Conservation (phyloP, 2,888 invertebrate genomes). For the Sinodicranocentrus sp. region DNA sequence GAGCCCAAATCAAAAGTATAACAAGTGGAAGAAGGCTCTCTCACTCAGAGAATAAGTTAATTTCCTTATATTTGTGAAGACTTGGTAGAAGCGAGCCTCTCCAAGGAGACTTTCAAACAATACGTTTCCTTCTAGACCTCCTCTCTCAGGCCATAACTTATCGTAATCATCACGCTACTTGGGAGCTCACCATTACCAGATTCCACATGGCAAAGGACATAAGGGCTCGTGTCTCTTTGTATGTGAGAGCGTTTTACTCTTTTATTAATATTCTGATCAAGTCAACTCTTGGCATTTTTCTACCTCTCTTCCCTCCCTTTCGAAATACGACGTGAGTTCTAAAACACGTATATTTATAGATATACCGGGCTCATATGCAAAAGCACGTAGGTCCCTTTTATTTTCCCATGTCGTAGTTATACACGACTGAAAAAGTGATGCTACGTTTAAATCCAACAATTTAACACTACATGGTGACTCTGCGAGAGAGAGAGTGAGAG, state of each 20-base stretch:
- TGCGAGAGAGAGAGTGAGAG: constrained; percentile 6
- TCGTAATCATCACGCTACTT: constrained; percentile 37
- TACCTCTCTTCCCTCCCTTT: constrained; percentile 21
- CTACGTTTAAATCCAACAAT: constrained; percentile 63
- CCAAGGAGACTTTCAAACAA: no score
- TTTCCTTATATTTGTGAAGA: no score
- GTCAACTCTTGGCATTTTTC: constrained; percentile 65
- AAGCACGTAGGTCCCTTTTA: not conserved
- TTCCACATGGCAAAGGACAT: constrained; percentile 51
- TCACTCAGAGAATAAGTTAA: no score
- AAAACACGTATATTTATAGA: no score
- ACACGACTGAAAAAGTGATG: no score
- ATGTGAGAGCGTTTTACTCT: constrained; percentile 38
- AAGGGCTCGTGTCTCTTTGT: constrained; percentile 31
- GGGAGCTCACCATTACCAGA: constrained; percentile 34
- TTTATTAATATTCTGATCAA: constrained; percentile 69
- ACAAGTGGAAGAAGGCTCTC: no score
- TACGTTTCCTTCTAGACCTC: no score
- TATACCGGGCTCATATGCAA: no score
- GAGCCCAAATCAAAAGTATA: no score
- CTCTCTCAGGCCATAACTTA: constrained; percentile 36
- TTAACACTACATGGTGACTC: constrained; percentile 57
- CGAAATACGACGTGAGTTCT: constrained; percentile 37
- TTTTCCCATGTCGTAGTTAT: constrained; percentile 36
- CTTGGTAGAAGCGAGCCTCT: no score